Percentiles rank a stretch among this genome's conserved stretches.
Conservation (phyloP, 2,113 vertebrate species). For the Brevimyrus niger region DNA sequence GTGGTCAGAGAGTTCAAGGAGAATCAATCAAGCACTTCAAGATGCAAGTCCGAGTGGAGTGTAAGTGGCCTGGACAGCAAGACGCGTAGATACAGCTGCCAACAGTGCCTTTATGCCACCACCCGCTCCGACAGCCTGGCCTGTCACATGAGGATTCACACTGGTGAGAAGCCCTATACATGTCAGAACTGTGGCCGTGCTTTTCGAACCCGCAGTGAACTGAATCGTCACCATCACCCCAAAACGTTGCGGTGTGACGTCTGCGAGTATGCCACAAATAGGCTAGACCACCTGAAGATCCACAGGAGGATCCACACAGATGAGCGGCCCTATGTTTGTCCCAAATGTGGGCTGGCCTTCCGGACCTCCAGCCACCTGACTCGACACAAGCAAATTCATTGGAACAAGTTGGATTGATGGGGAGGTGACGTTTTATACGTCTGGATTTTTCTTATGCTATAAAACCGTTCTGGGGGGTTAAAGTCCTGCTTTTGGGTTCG, state of each 20-base stretch:
- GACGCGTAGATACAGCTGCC: not conserved
- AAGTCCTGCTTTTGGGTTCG: too few species aligned
- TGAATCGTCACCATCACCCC: conserved; percentile 2
- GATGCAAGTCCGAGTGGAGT: not conserved
- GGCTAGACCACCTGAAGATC: conserved; percentile 12
- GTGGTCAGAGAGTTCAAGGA: not conserved
- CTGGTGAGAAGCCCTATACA: not conserved
- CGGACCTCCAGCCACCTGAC: conserved; percentile 20
- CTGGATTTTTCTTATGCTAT: not conserved
- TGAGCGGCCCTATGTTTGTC: conserved; percentile 15
- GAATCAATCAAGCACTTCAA: not conserved
- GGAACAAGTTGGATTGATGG: not conserved
- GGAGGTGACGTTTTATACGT: not conserved
- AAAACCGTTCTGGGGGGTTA: not conserved
- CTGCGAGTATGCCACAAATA: not conserved
- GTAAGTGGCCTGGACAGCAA: not conserved
- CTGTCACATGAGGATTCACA: conserved; percentile 19
- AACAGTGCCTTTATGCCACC: conserved; percentile 2
- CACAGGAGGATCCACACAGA: conserved; percentile 13
- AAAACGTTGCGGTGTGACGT: not conserved
- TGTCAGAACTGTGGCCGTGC: not conserved
- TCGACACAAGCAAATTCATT: not conserved
- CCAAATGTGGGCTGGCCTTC: not conserved
- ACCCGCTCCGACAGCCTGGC: not conserved
- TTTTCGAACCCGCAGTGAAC: not conserved